Percentiles rank a stretch among this genome's conserved stretches.
Evolutionary conservation across 1,140 invertebrate genomes (phyloP).

Genomic region (Thalassaphorura encarpata): DNA sequence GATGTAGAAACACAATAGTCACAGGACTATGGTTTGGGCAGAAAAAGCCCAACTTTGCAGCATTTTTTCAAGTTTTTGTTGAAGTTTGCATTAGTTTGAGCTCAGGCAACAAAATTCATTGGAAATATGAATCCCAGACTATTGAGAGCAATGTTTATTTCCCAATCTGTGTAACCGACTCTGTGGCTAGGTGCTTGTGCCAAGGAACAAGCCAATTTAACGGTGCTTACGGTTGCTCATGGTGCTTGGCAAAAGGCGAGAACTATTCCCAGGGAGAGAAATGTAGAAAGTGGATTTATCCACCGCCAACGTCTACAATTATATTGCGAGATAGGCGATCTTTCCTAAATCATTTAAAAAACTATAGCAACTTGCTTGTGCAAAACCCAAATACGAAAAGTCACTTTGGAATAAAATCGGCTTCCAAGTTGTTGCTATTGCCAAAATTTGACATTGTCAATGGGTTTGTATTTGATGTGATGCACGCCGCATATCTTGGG

Average conservation of each 20-base stretch:
- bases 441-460: constrained; percentile 29
- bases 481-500: constrained; percentile 28
- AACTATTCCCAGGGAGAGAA: neutral
- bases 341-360: constrained; percentile 9
- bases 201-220: constrained; percentile 23
- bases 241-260: constrained; percentile 26
- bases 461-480: constrained; percentile 32
- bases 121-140: neutral
- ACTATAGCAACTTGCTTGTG: neutral
- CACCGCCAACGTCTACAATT: no score
- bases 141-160: constrained; percentile 1
- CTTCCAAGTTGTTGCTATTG: constrained; percentile 20
- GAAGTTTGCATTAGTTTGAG: neutral
- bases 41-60: constrained; percentile 12
- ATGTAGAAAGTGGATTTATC: constrained; percentile 12
- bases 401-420: neutral
- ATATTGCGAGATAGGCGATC: no score
- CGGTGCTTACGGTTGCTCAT: constrained; percentile 14
- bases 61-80: constrained; percentile 12
- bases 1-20: constrained; percentile 26
- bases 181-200: constrained; percentile 12
- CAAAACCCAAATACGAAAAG: neutral
- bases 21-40: constrained; percentile 23
- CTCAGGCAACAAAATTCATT: neutral
- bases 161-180: constrained; percentile 7